Percentiles rank a stretch among this genome's conserved stretches.
These are phyloP conservation scores for Manduca sexta DNA, from an alignment of 1,140 invertebrate genomes.

Conservation along the genomic window DNA sequence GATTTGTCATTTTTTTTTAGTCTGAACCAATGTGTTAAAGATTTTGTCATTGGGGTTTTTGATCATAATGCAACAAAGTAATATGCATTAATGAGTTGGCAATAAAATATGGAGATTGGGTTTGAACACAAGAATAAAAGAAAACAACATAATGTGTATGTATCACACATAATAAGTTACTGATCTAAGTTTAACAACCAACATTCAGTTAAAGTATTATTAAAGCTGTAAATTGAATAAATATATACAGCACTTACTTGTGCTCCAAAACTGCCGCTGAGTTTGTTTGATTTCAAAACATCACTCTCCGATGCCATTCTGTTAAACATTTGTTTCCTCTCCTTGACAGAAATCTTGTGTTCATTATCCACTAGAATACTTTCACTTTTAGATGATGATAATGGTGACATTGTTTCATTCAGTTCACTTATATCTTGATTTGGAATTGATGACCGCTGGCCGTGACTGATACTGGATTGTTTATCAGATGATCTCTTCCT, in stretches of 20 bases:
- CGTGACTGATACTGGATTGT: slow-evolving; percentile 27
- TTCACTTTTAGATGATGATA: slow-evolving; percentile 53
- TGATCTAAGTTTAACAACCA: too few relatives aligned
- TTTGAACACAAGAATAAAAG: too few relatives aligned
- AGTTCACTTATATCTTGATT: slow-evolving; percentile 25
- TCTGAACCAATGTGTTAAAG: too few relatives aligned
- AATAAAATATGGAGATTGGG: too few relatives aligned
- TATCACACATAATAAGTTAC: too few relatives aligned
- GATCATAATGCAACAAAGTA: too few relatives aligned
- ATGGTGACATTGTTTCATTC: slow-evolving; percentile 19
- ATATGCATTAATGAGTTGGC: too few relatives aligned
- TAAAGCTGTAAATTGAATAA: too few relatives aligned
- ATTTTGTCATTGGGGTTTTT: too few relatives aligned
- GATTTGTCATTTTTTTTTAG: too few relatives aligned
- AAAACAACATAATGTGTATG: too few relatives aligned
- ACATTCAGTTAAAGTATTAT: too few relatives aligned
- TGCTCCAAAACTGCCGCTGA: slow-evolving; percentile 30
- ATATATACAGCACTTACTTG: slow-evolving; percentile 37
- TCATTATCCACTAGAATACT: slow-evolving; percentile 57
- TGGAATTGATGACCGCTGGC: slow-evolving; percentile 27
- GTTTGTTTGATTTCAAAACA: slow-evolving; percentile 64
- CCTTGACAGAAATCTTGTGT: slow-evolving; percentile 88
- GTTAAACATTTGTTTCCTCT: slow-evolving; percentile 94
- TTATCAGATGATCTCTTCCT: slow-evolving; percentile 47
- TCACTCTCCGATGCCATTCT: slow-evolving; percentile 88